phyloP scores from a whole-genome alignment of 2,797 vertebrate species.

The Coluber constrictor region DNA sequence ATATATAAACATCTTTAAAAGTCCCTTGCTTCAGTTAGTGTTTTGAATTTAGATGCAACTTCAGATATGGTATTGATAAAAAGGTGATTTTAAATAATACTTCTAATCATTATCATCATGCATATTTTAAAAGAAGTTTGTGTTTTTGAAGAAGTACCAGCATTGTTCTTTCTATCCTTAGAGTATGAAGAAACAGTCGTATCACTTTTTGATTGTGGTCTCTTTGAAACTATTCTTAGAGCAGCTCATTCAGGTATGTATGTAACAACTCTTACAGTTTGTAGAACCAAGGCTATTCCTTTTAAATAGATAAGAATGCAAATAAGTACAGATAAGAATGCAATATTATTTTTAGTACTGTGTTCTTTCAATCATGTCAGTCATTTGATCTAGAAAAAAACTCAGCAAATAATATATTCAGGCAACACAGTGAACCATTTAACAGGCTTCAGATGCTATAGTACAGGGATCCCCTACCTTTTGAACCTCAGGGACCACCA shows the following conservation, averaged over 20 bases:
- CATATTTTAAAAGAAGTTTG: neutral
- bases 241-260: constrained; percentile 67
- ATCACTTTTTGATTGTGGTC: constrained; percentile 67
- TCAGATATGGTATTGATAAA: neutral
- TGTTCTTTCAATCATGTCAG: neutral
- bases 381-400: neutral
- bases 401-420: neutral
- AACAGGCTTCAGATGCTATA: neutral
- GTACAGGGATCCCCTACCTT: too few relatives aligned
- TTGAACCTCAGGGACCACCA: too few relatives aligned
- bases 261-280: neutral
- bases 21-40: neutral
- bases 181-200: constrained; percentile 72
- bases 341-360: neutral
- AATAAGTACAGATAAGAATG: neutral
- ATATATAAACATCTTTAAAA: neutral
- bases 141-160: neutral
- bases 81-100: neutral
- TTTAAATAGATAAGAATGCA: neutral
- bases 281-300: neutral
- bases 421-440: neutral
- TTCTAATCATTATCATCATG: neutral
- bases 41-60: neutral
- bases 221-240: constrained; percentile 68
- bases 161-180: constrained; percentile 37